Evolutionary conservation across 2,797 vertebrate species (phyloP).

Genomic region (Tadarida brasiliensis): DNA sequence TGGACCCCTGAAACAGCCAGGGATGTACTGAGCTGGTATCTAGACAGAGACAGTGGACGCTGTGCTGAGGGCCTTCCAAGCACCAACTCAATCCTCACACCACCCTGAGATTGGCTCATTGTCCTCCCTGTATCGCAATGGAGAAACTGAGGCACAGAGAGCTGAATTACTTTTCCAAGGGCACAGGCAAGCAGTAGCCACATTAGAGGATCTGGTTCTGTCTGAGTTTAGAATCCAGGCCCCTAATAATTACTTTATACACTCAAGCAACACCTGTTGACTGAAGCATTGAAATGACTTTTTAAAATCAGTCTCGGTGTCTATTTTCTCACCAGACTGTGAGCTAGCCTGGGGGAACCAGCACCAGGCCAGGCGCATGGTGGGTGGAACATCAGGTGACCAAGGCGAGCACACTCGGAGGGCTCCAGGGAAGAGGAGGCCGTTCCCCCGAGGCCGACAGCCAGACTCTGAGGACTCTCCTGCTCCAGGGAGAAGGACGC

Average conservation of each 20-base stretch:
- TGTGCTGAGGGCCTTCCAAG: accelerated
- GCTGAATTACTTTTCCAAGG: background rate
- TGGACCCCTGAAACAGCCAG: background rate
- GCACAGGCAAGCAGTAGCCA: background rate
- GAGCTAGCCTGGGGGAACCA: background rate
- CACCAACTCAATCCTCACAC: no score
- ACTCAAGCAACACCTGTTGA: background rate
- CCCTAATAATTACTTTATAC: background rate
- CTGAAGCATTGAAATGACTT: background rate
- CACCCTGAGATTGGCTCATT: accelerated
- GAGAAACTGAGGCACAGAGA: background rate
- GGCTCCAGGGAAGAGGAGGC: background rate
- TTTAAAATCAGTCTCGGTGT: background rate
- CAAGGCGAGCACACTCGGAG: background rate
- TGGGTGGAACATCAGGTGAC: background rate
- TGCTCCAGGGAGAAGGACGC: background rate
- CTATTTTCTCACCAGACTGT: background rate
- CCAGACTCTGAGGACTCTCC: background rate
- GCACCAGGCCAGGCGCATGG: background rate
- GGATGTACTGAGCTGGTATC: background rate
- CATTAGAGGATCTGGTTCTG: background rate
- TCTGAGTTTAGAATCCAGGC: background rate
- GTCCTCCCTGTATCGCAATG: background rate
- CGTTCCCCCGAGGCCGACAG: accelerated
- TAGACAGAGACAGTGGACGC: no score